These are phyloP conservation scores for Oxystoma pomonae DNA, from an alignment of 2,888 invertebrate genomes.

Conservation along the genomic window DNA sequence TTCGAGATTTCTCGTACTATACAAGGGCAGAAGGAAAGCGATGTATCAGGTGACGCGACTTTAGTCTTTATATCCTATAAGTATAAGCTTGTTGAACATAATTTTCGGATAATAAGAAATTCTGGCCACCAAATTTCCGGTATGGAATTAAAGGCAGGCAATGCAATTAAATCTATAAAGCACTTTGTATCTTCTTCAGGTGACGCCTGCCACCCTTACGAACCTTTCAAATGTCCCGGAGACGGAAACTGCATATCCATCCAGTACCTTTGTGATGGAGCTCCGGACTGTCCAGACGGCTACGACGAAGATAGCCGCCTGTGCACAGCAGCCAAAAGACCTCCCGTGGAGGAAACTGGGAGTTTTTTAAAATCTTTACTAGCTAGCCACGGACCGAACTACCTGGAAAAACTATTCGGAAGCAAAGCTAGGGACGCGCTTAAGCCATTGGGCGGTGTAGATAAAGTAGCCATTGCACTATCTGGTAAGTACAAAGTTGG, in stretches of 20 bases:
- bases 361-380: constrained; percentile 91
- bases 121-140: no score
- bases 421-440: constrained; percentile 90
- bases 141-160: no score
- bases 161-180: no score
- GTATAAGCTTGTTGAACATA: no score
- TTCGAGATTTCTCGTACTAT: no score
- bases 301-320: constrained; percentile 93
- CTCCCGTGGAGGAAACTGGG: constrained; percentile 94
- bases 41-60: no score
- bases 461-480: constrained; percentile 92
- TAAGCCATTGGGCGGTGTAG: constrained; percentile 88
- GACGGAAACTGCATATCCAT: constrained; percentile 93
- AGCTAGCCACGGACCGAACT: constrained; percentile 94
- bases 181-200: constrained; percentile 48
- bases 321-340: constrained; percentile 94
- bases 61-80: no score
- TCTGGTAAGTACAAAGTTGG: constrained; percentile 78
- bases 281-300: constrained; percentile 90
- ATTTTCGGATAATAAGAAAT: no score
- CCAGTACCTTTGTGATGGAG: constrained; percentile 93
- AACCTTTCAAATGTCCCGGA: constrained; percentile 94
- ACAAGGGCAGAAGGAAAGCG: no score
- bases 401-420: constrained; percentile 93
- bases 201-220: constrained; percentile 85